Percentiles rank a stretch among this genome's conserved stretches.
Conservation (phyloP, 2,113 vertebrate species). For the rat (Rattus norvegicus) region DNA sequence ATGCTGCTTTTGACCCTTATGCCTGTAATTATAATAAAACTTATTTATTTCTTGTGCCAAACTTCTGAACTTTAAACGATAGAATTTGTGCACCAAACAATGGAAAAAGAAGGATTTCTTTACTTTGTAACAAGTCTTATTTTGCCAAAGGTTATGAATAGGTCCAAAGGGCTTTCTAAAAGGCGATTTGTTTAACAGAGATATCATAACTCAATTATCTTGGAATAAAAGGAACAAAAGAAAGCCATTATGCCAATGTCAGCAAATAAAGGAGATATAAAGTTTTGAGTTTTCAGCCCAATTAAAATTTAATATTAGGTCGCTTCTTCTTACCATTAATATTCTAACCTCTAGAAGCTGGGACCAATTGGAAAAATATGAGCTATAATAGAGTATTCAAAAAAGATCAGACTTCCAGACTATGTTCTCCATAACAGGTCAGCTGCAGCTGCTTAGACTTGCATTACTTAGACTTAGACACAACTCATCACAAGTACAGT, state of each 20-base stretch:
- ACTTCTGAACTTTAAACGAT: slow-evolving; percentile 8
- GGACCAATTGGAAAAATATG: slow-evolving; percentile 16
- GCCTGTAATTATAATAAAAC: neutral
- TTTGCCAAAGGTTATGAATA: slow-evolving; percentile 22
- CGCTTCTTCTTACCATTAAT: slow-evolving; percentile 18
- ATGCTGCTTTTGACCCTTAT: neutral
- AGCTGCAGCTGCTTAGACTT: neutral
- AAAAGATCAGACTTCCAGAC: neutral
- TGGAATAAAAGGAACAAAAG: slow-evolving; percentile 56
- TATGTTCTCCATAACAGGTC: neutral
- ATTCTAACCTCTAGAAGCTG: slow-evolving; percentile 40
- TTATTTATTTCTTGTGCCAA: neutral
- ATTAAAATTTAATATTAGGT: slow-evolving; percentile 55
- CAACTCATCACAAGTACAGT: neutral
- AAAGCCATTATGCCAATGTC: slow-evolving; percentile 58
- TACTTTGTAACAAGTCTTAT: neutral
- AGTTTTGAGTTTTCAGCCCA: slow-evolving; percentile 59
- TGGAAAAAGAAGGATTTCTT: neutral
- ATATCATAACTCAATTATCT: slow-evolving; percentile 64
- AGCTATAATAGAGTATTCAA: neutral
- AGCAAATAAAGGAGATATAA: slow-evolving; percentile 40
- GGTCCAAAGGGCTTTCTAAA: slow-evolving; percentile 27
- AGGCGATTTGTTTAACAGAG: slow-evolving; percentile 55
- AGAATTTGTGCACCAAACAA: neutral
- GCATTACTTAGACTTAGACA: too few relatives aligned